phyloP scores from a whole-genome alignment of 2,113 vertebrate species.

The Sapayoa aenigma region DNA sequence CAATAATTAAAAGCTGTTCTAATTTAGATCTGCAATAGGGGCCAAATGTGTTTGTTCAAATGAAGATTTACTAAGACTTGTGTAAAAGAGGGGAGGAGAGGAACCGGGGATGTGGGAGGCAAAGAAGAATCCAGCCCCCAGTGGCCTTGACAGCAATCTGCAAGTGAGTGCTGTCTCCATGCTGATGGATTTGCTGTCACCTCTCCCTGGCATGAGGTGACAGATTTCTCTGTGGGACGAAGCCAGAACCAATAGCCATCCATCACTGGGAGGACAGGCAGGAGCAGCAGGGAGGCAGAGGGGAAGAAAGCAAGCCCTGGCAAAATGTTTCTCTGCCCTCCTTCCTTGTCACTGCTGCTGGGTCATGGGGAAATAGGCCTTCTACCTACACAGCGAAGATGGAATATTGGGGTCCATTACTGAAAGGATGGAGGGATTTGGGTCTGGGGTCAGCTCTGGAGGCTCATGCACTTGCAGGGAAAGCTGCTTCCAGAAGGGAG shows the following conservation, averaged over 20 bases:
- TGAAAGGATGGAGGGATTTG: background rate
- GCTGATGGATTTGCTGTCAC: conserved; percentile 74
- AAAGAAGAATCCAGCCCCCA: conserved; percentile 21
- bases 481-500: background rate
- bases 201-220: conserved; percentile 59
- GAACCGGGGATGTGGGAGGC: background rate
- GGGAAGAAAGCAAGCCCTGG: background rate
- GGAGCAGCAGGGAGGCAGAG: background rate
- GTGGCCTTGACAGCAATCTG: conserved; percentile 60
- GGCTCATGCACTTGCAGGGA: background rate
- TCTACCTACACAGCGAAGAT: accelerated
- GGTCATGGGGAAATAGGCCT: background rate
- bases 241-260: conserved; percentile 70
- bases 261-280: conserved; percentile 34
- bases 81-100: background rate
- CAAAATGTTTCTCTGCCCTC: background rate
- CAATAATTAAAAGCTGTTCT: background rate
- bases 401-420: background rate
- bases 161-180: conserved; percentile 46
- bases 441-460: background rate
- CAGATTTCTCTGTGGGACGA: conserved; percentile 50
- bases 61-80: background rate
- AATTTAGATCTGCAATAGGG: background rate
- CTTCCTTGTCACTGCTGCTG: background rate
- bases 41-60: background rate